Conservation (phyloP, 2,888 invertebrate genomes). For the Caenorhabditis sp. region DNA sequence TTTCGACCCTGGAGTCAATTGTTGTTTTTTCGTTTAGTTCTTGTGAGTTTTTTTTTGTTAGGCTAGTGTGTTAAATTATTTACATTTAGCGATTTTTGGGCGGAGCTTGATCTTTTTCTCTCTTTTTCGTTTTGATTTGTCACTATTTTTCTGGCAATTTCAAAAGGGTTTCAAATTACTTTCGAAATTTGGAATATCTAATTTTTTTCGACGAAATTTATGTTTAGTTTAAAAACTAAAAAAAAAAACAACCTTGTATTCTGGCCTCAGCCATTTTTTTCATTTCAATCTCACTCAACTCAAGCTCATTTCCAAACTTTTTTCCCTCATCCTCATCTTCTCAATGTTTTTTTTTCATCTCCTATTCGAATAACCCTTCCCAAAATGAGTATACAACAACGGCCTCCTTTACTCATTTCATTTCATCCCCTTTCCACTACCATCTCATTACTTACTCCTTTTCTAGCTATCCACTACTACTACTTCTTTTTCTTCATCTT, state of each 20-base stretch:
- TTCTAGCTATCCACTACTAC: slow-evolving; percentile 27
- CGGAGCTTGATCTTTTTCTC: neutral
- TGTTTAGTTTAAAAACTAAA: no score
- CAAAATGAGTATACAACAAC: neutral
- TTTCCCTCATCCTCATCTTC: neutral
- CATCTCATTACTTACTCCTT: slow-evolving; percentile 8
- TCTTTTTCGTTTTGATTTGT: neutral
- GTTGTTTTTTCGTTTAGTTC: neutral
- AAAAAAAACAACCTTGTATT: no score
- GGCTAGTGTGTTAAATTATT: no score
- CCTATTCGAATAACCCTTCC: neutral
- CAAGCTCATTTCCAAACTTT: no score
- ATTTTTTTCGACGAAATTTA: no score
- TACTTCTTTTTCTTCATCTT: slow-evolving; percentile 11
- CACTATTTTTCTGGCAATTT: neutral
- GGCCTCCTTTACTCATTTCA: neutral
- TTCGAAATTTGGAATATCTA: no score
- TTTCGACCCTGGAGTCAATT: no score
- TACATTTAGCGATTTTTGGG: neutral
- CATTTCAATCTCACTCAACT: no score
- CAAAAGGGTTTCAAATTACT: no score
- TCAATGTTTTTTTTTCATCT: neutral
- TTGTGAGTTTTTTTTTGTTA: neutral
- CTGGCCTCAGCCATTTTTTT: no score
- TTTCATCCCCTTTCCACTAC: neutral